A percentile compares a stretch with the other conserved stretches of the same genome.
Conservation (phyloP, 2,888 invertebrate species). For the Hypselothyrea guttata region DNA sequence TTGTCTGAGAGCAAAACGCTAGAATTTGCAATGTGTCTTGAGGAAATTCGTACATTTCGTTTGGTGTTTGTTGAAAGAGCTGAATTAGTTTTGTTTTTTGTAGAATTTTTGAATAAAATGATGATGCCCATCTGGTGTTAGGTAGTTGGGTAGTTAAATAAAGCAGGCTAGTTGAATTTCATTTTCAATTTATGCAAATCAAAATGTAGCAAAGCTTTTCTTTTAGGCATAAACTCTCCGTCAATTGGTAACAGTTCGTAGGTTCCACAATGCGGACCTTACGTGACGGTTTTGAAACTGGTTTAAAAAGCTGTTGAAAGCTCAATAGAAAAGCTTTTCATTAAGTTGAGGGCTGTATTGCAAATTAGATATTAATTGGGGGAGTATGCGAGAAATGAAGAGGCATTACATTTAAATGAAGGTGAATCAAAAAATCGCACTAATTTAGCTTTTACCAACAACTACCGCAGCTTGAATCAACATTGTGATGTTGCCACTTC, state of each 20-base stretch:
- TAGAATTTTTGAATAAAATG: conserved; percentile 35
- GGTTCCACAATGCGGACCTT: too few relatives aligned
- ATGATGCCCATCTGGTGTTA: conserved; percentile 1
- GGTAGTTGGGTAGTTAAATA: too few relatives aligned
- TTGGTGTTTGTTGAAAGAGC: conserved; percentile 81
- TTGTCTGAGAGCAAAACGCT: conserved; percentile 34
- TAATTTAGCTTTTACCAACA: conserved; percentile 82
- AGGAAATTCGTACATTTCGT: conserved; percentile 78
- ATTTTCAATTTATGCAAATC: background rate
- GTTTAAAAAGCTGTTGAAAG: too few relatives aligned
- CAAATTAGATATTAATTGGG: too few relatives aligned
- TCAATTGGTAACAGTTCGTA: too few relatives aligned
- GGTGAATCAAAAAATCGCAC: conserved; percentile 66
- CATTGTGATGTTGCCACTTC: conserved; percentile 79
- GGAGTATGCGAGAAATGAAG: too few relatives aligned
- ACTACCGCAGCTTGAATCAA: conserved; percentile 81
- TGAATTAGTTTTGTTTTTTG: conserved; percentile 77
- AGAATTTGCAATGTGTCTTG: conserved; percentile 64
- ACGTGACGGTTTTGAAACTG: too few relatives aligned
- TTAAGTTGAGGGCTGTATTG: too few relatives aligned
- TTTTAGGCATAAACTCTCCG: background rate
- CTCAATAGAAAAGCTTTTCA: too few relatives aligned
- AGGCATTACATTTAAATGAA: conserved; percentile 3
- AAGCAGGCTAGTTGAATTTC: too few relatives aligned
- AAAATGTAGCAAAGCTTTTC: background rate